Conservation (phyloP, 2,113 vertebrate genomes). For the Calyptommatus sinebrachiatus region DNA sequence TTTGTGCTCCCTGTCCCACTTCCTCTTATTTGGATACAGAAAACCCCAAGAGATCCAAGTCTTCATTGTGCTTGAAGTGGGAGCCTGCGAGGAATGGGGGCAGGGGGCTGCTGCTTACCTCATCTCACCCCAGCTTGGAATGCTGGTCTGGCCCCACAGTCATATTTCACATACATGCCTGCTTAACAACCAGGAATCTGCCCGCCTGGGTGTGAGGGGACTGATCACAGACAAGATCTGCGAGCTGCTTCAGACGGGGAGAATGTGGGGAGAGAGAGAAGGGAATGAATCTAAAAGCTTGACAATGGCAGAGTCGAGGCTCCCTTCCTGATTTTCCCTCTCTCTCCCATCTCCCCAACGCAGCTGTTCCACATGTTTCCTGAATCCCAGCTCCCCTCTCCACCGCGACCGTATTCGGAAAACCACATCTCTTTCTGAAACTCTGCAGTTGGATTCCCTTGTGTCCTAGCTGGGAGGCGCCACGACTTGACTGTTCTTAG, state of each 20-base stretch:
- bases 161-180: slow-evolving; percentile 21
- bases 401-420: background rate
- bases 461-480: slow-evolving; percentile 13
- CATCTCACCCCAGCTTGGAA: slow-evolving; percentile 29
- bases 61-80: slow-evolving; percentile 62
- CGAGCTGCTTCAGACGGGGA: background rate
- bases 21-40: background rate
- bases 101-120: slow-evolving; percentile 14
- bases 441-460: slow-evolving; percentile 18
- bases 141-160: slow-evolving; percentile 4
- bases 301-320: background rate
- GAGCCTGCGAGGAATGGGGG: slow-evolving; percentile 37
- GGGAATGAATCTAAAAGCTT: slow-evolving; percentile 31
- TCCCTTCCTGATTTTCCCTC: background rate
- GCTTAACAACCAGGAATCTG: slow-evolving; percentile 21
- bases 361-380: background rate
- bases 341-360: background rate
- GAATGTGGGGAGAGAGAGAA: background rate
- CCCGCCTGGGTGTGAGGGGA: slow-evolving; percentile 7
- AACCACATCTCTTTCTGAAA: slow-evolving; percentile 2
- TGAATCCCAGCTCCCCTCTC: background rate
- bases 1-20: background rate
- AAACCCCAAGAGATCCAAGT: background rate
- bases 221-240: background rate
- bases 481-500: slow-evolving; percentile 13